These are phyloP conservation scores for Mus spretus DNA, from an alignment of 2,797 vertebrate genomes.

Conservation along the genomic window DNA sequence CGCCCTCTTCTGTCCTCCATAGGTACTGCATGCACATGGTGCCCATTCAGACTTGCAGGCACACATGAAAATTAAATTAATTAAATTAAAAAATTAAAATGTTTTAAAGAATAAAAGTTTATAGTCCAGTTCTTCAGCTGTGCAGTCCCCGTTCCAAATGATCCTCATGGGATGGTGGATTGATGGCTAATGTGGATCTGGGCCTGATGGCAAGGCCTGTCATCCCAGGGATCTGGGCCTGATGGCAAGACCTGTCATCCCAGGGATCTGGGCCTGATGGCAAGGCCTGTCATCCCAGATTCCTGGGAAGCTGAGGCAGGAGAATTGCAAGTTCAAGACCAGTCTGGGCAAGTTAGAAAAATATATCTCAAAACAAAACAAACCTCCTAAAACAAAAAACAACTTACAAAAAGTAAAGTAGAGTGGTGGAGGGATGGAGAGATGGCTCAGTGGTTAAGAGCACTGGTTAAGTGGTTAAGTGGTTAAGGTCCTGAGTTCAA, in stretches of 20 bases:
- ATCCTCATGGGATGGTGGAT: not conserved
- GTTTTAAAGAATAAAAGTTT: not conserved
- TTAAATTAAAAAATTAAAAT: not conserved
- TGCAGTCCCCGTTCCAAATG: too few relatives aligned
- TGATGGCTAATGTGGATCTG: too few relatives aligned
- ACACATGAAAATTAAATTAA: too few relatives aligned
- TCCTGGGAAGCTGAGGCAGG: not conserved
- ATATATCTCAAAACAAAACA: not conserved
- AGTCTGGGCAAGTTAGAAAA: not conserved
- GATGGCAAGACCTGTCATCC: too few relatives aligned
- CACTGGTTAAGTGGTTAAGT: not conserved
- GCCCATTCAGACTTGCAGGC: not conserved
- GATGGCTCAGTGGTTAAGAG: not conserved
- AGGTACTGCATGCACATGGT: not conserved
- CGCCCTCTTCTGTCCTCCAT: not conserved
- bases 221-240: not conserved
- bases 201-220: not conserved
- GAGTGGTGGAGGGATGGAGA: not conserved
- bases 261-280: not conserved
- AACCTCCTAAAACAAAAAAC: not conserved
- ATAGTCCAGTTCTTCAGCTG: not conserved
- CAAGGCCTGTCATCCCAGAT: not conserved
- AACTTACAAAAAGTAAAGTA: not conserved
- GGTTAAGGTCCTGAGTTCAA: not conserved
- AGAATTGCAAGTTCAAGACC: not conserved